Evolutionary conservation across 2,797 vertebrate species (phyloP).

Genomic region (Cetoscarus ocellatus): DNA sequence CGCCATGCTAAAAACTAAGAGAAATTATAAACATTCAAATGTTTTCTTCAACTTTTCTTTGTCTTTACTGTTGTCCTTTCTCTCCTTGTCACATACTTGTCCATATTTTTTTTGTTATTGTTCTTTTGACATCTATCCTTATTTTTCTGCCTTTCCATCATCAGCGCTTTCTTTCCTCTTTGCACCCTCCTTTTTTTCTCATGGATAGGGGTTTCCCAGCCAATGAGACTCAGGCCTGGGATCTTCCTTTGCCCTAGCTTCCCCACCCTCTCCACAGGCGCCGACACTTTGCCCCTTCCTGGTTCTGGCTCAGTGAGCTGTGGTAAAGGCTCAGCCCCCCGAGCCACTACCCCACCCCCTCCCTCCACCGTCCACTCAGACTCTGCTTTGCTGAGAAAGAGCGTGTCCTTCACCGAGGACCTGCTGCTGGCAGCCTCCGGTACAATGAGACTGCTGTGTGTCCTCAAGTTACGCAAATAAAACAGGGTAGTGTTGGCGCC

Average conservation of each 20-base stretch:
- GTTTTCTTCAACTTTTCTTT: not conserved
- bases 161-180: slow-evolving; percentile 69
- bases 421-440: slow-evolving; percentile 95
- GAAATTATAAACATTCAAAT: not conserved
- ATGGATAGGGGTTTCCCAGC: slow-evolving; percentile 83
- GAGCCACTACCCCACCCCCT: slow-evolving; percentile 83
- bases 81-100: slow-evolving; percentile 25
- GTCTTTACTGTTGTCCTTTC: slow-evolving; percentile 28
- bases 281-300: slow-evolving; percentile 88
- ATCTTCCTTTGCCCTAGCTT: slow-evolving; percentile 94
- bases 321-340: slow-evolving; percentile 77
- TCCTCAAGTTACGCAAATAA: slow-evolving; percentile 44
- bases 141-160: slow-evolving; percentile 84
- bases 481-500: slow-evolving; percentile 15
- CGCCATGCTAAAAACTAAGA: not conserved
- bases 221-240: slow-evolving; percentile 85
- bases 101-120: slow-evolving; percentile 9
- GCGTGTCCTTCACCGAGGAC: slow-evolving; percentile 97
- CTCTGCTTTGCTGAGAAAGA: slow-evolving; percentile 95
- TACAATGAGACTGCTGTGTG: slow-evolving; percentile 90
- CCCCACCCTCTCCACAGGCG: slow-evolving; percentile 87
- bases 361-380: slow-evolving; percentile 89
- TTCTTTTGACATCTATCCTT: slow-evolving; percentile 41
- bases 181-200: slow-evolving; percentile 75
- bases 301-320: slow-evolving; percentile 86